A percentile compares a stretch with the other conserved stretches of the same genome.
phyloP scores from a whole-genome alignment of 2,113 vertebrate genomes.

The Podocnemis expansa region DNA sequence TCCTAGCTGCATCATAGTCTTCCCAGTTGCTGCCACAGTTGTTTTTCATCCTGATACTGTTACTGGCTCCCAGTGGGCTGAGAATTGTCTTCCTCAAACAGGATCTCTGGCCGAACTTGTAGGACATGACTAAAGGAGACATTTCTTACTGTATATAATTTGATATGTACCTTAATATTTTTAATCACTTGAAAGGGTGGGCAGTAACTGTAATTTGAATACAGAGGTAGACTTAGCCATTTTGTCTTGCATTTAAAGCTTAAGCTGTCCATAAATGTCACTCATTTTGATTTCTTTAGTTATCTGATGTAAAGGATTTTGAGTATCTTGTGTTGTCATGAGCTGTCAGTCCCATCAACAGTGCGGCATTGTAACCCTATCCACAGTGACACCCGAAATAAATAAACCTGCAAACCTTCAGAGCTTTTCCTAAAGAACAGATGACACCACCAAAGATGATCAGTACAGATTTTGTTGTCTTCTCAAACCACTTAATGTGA shows the following conservation, averaged over 20 bases:
- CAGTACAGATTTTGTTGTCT: constrained; percentile 78
- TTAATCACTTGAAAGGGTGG: neutral
- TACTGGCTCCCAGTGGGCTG: accelerated
- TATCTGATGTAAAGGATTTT: constrained; percentile 26
- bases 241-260: neutral
- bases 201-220: neutral
- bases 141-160: neutral
- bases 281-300: constrained; percentile 61
- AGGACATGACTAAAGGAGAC: neutral
- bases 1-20: no score
- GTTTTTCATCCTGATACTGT: accelerated
- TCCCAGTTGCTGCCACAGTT: accelerated
- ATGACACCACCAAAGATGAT: constrained; percentile 78
- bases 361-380: constrained; percentile 75
- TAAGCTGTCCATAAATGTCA: neutral
- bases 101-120: neutral
- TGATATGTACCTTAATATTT: neutral
- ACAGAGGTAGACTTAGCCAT: neutral
- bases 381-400: constrained; percentile 61
- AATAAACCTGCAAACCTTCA: constrained; percentile 45
- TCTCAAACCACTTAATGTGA: constrained; percentile 85
- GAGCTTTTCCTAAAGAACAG: constrained; percentile 71
- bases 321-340: constrained; percentile 67
- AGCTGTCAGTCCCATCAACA: constrained; percentile 65
- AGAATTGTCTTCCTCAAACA: neutral